phyloP scores from a whole-genome alignment of 2,113 vertebrate species.

The Gasterosteus nipponicus region DNA sequence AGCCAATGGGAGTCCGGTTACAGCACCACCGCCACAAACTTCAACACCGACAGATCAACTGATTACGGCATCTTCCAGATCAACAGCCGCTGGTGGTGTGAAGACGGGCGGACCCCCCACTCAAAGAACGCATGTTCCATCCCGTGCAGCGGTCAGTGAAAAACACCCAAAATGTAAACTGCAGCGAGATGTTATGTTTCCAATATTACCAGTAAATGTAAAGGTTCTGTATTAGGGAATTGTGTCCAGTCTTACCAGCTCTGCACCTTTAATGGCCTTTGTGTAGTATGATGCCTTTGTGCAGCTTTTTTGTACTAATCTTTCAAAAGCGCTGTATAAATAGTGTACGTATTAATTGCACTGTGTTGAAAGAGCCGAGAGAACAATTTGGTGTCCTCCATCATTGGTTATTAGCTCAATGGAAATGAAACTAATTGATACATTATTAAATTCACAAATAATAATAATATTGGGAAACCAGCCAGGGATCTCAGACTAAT shows the following conservation, averaged over 20 bases:
- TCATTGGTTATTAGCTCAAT: no score
- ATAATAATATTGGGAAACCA: no score
- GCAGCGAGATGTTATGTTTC: not conserved
- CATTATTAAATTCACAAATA: no score
- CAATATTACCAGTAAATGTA: not conserved
- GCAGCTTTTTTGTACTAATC: no score
- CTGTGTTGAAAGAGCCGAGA: no score
- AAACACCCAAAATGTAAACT: not conserved
- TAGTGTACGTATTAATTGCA: no score
- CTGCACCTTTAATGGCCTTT: not conserved
- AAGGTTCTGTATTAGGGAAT: not conserved
- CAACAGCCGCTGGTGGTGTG: slow-evolving; percentile 65
- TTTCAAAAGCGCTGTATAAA: no score
- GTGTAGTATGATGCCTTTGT: no score
- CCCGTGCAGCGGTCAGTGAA: slow-evolving; percentile 35
- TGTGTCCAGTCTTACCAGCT: not conserved
- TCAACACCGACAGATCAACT: slow-evolving; percentile 41
- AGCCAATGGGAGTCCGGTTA: slow-evolving; percentile 11
- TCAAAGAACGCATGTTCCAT: slow-evolving; percentile 25
- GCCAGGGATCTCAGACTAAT: no score
- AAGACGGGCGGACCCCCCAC: fast-evolving
- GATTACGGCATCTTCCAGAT: slow-evolving; percentile 74
- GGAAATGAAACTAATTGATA: no score
- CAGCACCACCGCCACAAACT: slow-evolving; percentile 25
- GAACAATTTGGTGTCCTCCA: no score